A percentile compares a stretch with the other conserved stretches of the same genome.
Evolutionary conservation across 2,888 invertebrate genomes (phyloP).

Genomic region (Ophioninae sp.): DNA sequence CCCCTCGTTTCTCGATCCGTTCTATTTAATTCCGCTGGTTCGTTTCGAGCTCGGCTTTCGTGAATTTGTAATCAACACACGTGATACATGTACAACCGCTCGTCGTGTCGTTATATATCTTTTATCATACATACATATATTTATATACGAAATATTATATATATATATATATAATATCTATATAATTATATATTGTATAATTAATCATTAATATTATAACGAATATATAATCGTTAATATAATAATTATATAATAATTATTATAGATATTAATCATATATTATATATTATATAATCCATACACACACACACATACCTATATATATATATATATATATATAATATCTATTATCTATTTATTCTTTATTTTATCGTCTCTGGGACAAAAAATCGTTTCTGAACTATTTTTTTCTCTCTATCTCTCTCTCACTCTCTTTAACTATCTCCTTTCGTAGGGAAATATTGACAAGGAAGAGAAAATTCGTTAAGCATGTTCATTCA

Average conservation of each 20-base stretch:
- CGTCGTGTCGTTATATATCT: conserved; percentile 32
- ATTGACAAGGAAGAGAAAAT: conserved; percentile 9
- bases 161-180: conserved; percentile 19
- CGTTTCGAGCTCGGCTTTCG: conserved; percentile 65
- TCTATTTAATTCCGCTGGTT: conserved; percentile 61
- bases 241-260: too few species aligned
- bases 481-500: conserved; percentile 54
- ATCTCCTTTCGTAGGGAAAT: conserved; percentile 36
- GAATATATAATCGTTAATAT: too few species aligned
- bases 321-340: conserved; percentile 14
- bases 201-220: background rate
- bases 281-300: too few species aligned
- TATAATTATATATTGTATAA: too few species aligned
- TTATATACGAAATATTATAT: conserved; percentile 1
- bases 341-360: conserved; percentile 22
- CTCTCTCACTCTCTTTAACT: conserved; percentile 16
- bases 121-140: conserved; percentile 7
- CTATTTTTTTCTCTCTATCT: too few species aligned
- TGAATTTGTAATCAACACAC: conserved; percentile 52
- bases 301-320: too few species aligned
- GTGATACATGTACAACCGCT: conserved; percentile 1
- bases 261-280: too few species aligned
- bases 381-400: conserved; percentile 13
- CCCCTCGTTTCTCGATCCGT: background rate
- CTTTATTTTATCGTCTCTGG: conserved; percentile 17